Base-by-base conservation (phyloP, 2,797 vertebrate species). In the Macroramphosus scolopax region DNA sequence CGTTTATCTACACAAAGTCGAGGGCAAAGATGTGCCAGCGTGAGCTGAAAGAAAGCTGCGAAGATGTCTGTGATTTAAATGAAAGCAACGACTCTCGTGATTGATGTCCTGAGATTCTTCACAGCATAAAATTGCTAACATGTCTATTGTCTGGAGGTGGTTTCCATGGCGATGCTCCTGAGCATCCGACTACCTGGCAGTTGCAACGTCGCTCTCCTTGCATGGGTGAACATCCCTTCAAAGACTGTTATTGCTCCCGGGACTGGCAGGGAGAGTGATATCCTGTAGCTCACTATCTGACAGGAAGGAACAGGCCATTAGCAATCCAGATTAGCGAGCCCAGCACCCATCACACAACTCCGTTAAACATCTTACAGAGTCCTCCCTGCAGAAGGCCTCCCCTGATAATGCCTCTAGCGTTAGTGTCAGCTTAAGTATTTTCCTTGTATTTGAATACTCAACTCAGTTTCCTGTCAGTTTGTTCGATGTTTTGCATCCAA, bases 241-340 rank as follows among this genome's bases (percentile, higher is more conserved):
- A 61, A 71, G 33, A 51, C 20, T 22, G 33, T 47, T 17, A 54
- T 31, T 55, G 30, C 62, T 72, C 54, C 35, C 13, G 48, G 49
- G 68, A 75, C 43, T 29, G 24, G 22, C 43, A n/a, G 34, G 41
- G 22, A 59, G 64, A 75, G 42, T 24, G 63, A 64, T 50, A 57
- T 47, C 45, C 51, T 12, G 25, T 26, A 37, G 28, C 22, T 61
- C 56, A 28, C 45, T 44, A 43, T 70, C 66, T 71, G 74, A 69
- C 81, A 72, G 64, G 68, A 66, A 74, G 74, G 68, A 62, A 66
- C 54, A 68, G 59, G 24, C 54, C 73, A 78, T 83, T 76, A 82
- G 52, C 71, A 67, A 65, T 49, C 50, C 46, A 78, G 73, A 81
- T 80, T 60, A 80, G 68, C 34, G 46, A 37, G 33, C 60, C 26